Evolutionary conservation across 2,113 vertebrate species (phyloP).

Genomic region (Laticauda laticaudata): DNA sequence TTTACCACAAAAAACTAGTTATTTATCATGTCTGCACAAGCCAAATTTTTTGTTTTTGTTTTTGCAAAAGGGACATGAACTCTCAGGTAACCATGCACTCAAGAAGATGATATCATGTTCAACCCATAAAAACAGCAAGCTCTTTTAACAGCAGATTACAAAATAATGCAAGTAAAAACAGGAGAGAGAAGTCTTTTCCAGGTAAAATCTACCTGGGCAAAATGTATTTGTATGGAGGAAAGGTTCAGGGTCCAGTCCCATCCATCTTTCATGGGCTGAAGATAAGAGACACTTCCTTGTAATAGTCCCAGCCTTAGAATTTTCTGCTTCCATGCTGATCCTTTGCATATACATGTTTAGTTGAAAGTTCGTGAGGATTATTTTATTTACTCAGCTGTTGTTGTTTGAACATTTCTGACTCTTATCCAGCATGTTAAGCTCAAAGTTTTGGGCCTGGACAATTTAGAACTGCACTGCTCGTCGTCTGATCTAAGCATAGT

Average conservation of each 20-base stretch:
- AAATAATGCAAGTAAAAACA: not conserved
- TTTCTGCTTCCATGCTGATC: not conserved
- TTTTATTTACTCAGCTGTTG: not conserved
- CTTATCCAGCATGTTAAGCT: not conserved
- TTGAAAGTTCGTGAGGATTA: not conserved
- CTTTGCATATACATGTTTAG: not conserved
- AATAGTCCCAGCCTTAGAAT: not conserved
- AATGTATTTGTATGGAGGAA: not conserved
- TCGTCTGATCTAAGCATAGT: too few relatives aligned
- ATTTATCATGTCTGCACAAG: not conserved
- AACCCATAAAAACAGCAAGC: not conserved
- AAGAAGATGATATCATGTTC: not conserved
- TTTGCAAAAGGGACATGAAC: not conserved
- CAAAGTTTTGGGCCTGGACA: too few relatives aligned
- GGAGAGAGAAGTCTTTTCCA: not conserved
- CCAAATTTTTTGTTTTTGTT: not conserved
- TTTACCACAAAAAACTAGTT: not conserved
- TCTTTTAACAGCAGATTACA: not conserved
- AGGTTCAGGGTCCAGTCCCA: not conserved
- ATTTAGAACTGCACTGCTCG: too few relatives aligned
- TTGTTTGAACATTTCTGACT: not conserved
- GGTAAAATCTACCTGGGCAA: not conserved
- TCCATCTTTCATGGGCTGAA: not conserved
- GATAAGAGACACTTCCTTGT: not conserved
- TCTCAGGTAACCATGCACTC: not conserved